Evolutionary conservation across 2,888 invertebrate species (phyloP), one percentile per base, ranked within the genome.

Genomic region (Yponomeuta plumbellus): DNA sequence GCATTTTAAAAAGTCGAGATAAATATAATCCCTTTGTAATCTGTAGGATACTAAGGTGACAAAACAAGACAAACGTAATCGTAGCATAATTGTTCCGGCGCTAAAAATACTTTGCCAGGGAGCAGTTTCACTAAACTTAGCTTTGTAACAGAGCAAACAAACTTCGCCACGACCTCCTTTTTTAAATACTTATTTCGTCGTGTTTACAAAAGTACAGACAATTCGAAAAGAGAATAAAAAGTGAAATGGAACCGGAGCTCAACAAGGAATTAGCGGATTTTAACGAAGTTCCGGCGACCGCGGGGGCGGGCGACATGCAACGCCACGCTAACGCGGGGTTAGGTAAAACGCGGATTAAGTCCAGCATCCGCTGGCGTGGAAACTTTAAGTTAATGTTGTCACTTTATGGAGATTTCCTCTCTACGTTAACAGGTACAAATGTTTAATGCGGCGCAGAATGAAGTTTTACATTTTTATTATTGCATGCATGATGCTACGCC

Each of bases 251-350:
- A 21, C 23, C 59, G 59, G 59, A 59, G 21, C 59, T 21, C 21
- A 59, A 21, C 21, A 59, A 59, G 59, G 59, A 21, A 59, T 59
- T 59, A 59, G 59, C 59, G 59, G 59, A 59, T 59, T 59, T 59
- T 59, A 59, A 23, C 59, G 23, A 59, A 59, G 59, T 59, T 59
- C 23, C 59, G 22, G 22, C 23, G 11, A 23, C 59, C 59, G 59
- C 59, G 59, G 21, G 22, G 59, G 20, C 4, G 44, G 17, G 44
- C 44, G 44, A 52, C 44, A 52, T 52, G 10, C 44, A 52, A 6
- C 44, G 44, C 44, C 17, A 17, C 17, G 17, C 17, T 6, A 17
- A 52, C 17, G 44, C 44, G 44, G 17, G 44, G 44, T 13, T 52
- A 52, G 44, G 44, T 52, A 52, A 52, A 52, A 52, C 44, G 44